These are phyloP conservation scores for Craniophora ligustri DNA, from an alignment of 2,888 invertebrate species.

Conservation along the genomic window DNA sequence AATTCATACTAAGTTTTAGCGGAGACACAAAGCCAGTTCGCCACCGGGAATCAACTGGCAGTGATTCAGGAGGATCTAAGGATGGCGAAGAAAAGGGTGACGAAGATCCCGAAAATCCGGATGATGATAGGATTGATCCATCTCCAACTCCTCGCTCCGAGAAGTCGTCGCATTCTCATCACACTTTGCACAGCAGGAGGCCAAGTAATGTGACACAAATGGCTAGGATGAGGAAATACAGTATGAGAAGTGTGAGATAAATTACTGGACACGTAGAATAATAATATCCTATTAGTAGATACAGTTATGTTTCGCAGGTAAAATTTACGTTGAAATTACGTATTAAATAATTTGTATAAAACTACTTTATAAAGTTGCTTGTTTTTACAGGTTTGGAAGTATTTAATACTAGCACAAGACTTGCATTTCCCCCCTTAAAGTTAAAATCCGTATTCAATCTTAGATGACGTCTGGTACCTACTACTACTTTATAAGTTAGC, in stretches of 20 bases:
- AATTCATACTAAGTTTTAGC: conserved; percentile 91
- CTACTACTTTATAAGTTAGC: too few species aligned
- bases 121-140: conserved; percentile 61
- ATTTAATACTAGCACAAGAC: too few species aligned
- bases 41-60: conserved; percentile 77
- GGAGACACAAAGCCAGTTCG: conserved; percentile 91
- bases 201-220: conserved; percentile 82
- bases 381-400: too few species aligned
- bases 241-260: conserved; percentile 50
- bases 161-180: conserved; percentile 76
- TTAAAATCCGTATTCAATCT: too few species aligned
- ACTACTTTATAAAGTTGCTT: too few species aligned
- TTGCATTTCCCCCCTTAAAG: too few species aligned
- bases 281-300: not conserved
- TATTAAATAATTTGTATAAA: too few species aligned
- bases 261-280: too few species aligned
- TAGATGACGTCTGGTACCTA: too few species aligned
- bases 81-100: conserved; percentile 64
- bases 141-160: conserved; percentile 76
- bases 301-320: too few species aligned
- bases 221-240: conserved; percentile 78
- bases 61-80: conserved; percentile 72
- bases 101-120: conserved; percentile 61
- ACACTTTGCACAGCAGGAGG: conserved; percentile 76
- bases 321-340: too few species aligned